Evolutionary conservation across 2,888 invertebrate genomes (phyloP), one percentile per base, ranked within the genome.

Genomic region (Leptopterna dolabrata): DNA sequence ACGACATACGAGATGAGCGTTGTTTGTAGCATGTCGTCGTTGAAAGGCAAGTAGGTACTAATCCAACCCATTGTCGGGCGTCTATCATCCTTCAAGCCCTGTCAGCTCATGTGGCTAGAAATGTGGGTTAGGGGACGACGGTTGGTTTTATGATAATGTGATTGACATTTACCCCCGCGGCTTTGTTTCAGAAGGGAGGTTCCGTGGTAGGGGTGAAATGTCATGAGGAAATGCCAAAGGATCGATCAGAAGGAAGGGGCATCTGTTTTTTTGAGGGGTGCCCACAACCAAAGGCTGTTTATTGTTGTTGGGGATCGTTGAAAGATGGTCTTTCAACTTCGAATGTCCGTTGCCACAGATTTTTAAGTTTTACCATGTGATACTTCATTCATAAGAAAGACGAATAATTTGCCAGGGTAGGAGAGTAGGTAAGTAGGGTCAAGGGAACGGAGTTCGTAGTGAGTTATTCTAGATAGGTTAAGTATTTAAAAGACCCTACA

Each of bases 121-220:
- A 81, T 81, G 51, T 81, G 81, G 81, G 81, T 81, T 81, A 81
- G 81, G 81, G 81, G 51, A 63, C 27, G 70, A 55, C 11, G 63
- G 70, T 19, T 71, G 36, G 63, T 36, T 85, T 85, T 85, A 85
- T 85, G 85, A 85, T 85, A 85, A 85, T 47, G 73, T 45, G 73
- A 85, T 47, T 85, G 85, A 85, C 85, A 85, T 85, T 85, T 85
- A 85, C 73, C 85, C 85, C 45, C 85, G 16, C 70, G 71, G 71
- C 85, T 71, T 85, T 85, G 85, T 85, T 85, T 85, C 47, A 45
- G 45, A 41, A 71, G 55, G 41, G 51, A 27, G 30, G 27, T 11
- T n/a, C 85, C 51, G 47, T 14, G 55, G 81, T 55, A 76, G 85
- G 85, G 83, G 70, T 70, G 83, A 83, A 83, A 83, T 83, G 83